Evolutionary conservation across 1,140 invertebrate species (phyloP), one percentile per base, ranked within the genome.

Genomic region (Phthorimaea operculella): DNA sequence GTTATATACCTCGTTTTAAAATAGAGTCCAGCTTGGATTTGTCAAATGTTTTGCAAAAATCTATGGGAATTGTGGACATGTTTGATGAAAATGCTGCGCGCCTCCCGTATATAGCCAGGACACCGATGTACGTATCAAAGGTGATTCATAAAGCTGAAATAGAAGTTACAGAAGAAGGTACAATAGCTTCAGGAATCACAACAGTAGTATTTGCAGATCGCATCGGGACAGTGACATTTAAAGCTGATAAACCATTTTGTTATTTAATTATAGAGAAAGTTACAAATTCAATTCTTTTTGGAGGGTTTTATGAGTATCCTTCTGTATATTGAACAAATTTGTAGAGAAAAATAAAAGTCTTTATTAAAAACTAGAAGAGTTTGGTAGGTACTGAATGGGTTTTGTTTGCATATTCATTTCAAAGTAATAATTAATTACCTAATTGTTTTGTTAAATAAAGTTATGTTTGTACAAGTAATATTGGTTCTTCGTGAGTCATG

Each of bases 81-180:
- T 96, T 96, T 74, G 79, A 88, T 59, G 52, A 72, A n/a, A 54
- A 63, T 0, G 75, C 61, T 18, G 90, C 93, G 3, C 88, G 93
- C 7, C 64, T 85, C 45, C 68, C 72, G 0, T 34, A 34, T 4
- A 65, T 85, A 36, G 60, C 80, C 0, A 54, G 63, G 14, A 59
- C 57, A 18, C 77, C 77, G 9, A 54, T 89, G 49, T 91, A 67
- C 83, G 83, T 88, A 62, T 92, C 70, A 63, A 86, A 73, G 69
- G 83, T 87, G 6, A 70, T 94, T 12, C 94, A 96, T 68, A 93
- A 93, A 70, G 91, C 93, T n/a, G 90, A 90, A 63, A 92, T 96
- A 66, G 90, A 94, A 66, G 91, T 96, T 0, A 91, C 92, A 57
- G 94, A 96, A 79, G 88, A 93, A 68, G 94, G 94, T 17, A 94